phyloP scores from a whole-genome alignment of 2,797 vertebrate species.

The Rhinichthys osculus region DNA sequence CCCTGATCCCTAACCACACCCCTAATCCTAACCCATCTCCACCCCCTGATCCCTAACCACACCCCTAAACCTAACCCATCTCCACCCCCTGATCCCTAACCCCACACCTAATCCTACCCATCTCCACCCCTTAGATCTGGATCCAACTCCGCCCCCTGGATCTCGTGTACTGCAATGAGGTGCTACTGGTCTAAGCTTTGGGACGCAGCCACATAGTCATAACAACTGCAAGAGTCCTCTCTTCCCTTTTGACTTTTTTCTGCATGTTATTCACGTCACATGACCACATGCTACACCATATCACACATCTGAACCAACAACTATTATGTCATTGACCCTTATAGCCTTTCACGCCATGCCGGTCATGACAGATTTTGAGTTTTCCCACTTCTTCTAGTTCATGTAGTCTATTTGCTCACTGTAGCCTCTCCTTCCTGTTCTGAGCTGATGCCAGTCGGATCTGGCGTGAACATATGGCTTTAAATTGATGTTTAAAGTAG shows the following conservation, averaged over 20 bases:
- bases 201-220: background rate
- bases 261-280: background rate
- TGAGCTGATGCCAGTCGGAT: background rate
- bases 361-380: background rate
- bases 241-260: background rate
- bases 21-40: too few species aligned
- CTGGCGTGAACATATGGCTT: background rate
- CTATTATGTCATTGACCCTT: background rate
- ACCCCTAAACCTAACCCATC: too few species aligned
- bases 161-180: too few species aligned
- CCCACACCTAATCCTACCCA: too few species aligned
- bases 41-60: too few species aligned
- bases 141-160: too few species aligned
- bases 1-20: too few species aligned
- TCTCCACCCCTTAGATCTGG: too few species aligned
- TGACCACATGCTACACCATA: background rate
- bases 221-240: background rate
- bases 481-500: background rate
- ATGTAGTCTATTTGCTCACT: background rate
- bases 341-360: background rate
- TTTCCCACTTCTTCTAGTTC: background rate
- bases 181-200: background rate
- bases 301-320: background rate
- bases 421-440: background rate
- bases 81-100: too few species aligned